Base-by-base conservation (phyloP, 2,113 vertebrate genomes). In the Pluvianellus socialis region DNA sequence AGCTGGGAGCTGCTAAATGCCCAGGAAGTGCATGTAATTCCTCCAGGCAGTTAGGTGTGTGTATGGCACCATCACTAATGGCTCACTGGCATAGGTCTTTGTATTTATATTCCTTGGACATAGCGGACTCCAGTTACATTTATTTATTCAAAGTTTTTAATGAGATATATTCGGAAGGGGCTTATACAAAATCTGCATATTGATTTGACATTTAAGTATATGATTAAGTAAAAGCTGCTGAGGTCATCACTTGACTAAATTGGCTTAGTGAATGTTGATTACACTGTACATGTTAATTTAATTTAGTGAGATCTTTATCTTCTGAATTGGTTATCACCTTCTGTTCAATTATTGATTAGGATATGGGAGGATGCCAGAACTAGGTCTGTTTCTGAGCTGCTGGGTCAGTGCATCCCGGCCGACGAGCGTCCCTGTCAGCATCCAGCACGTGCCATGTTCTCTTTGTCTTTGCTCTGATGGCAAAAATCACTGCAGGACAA, bases 211-310 rank as follows among this genome's bases (percentile, higher is more conserved):
- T 98, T 98, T 97, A 97, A 98, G 96, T 95, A 80, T 95, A 97
- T 98, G 97, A 98, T 98, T 98, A 98, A 98, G 97, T 97, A 97
- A 97, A 98, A 98, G 98, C 97, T 96, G 98, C 96, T 97, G 98
- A 98, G 98, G 98, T 98, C 98, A 98, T 97, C 97, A 97, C 98
- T 98, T 97, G 97, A 98, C 97, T 98, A 97, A 98, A 98, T 97
- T 98, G 98, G 95, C 96, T 97, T 98, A 98, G 98, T 98, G 97
- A 98, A 97, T 97, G 97, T 97, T 98, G 98, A 98, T 98, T 97
- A 96, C 86, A 92, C 88, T 95, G 96, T 96, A 97, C 97, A 97
- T 97, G 96, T 97, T 98, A 98, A 98, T 98, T 98, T 97, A 97
- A 98, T 98, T 97, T 97, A 79, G 92, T 47, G 94, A 98, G 98